Conservation (phyloP, 2,888 invertebrate genomes). For the Ectropis crepuscularia region DNA sequence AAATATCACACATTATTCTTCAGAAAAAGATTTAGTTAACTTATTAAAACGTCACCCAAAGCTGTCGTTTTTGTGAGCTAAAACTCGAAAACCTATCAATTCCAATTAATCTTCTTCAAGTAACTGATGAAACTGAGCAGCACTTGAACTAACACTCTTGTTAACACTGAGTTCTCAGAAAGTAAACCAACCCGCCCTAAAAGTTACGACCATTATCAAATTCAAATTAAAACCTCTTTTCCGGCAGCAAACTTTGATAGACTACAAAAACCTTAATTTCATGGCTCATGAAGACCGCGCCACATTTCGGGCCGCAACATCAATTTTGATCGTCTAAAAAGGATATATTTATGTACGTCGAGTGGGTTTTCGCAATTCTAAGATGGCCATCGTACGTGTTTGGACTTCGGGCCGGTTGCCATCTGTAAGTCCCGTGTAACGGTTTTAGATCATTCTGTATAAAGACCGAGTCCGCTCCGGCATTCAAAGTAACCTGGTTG, state of each 20-base stretch:
- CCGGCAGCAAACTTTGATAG: slow-evolving; percentile 24
- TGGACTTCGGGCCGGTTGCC: slow-evolving; percentile 32
- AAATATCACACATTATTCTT: no score
- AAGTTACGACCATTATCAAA: slow-evolving; percentile 20
- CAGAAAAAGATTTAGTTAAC: no score
- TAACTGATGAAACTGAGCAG: slow-evolving; percentile 2
- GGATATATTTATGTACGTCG: slow-evolving; percentile 52
- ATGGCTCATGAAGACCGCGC: slow-evolving; percentile 30
- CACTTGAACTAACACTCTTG: not conserved
- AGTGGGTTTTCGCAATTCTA: slow-evolving; percentile 55
- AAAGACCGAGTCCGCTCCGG: slow-evolving; percentile 23
- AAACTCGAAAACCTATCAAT: not conserved
- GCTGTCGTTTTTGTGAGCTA: not conserved
- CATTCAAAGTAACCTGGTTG: slow-evolving; percentile 21
- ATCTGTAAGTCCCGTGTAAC: slow-evolving; percentile 33
- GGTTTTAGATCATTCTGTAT: slow-evolving; percentile 33
- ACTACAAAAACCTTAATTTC: slow-evolving; percentile 34
- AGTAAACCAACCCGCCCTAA: slow-evolving; percentile 14
- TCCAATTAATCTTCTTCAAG: not conserved
- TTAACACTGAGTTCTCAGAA: slow-evolving; percentile 3
- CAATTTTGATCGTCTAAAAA: slow-evolving; percentile 54
- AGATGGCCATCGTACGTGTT: slow-evolving; percentile 64
- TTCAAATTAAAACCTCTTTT: slow-evolving; percentile 25
- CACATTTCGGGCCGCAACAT: slow-evolving; percentile 40
- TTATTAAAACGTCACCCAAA: no score